phyloP scores from a whole-genome alignment of 2,888 invertebrate species.

The Aromia moschata region DNA sequence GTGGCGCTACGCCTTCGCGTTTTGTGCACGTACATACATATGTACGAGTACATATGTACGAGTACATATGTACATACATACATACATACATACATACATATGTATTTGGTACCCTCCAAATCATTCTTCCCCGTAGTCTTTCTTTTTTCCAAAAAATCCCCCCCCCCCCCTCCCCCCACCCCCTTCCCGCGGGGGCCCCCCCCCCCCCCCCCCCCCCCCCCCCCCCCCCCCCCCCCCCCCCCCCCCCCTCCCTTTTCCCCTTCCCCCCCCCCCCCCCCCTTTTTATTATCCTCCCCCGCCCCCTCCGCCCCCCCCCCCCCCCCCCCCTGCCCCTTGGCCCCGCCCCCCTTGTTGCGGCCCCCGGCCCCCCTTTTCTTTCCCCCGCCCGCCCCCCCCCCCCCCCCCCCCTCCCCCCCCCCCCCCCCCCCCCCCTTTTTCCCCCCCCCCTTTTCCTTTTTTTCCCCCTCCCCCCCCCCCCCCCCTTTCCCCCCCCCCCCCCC shows the following conservation, averaged over 20 bases:
- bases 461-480: background rate
- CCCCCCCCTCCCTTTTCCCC: background rate
- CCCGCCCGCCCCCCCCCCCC: background rate
- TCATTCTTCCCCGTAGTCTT: too few relatives aligned
- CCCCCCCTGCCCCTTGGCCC: background rate
- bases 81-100: too few relatives aligned
- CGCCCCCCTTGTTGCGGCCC: background rate
- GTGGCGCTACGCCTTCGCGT: conserved; percentile 9
- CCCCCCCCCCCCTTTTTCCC: background rate
- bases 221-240: background rate
- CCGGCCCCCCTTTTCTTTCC: background rate
- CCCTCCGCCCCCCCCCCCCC: too few relatives aligned
- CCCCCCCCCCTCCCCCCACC: too few relatives aligned
- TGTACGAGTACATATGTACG: too few relatives aligned
- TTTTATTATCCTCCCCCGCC: too few relatives aligned
- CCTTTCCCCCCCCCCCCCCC: background rate
- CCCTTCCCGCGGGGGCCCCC: too few relatives aligned
- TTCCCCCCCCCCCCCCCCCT: background rate
- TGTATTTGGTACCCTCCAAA: too few relatives aligned
- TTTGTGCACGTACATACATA: too few relatives aligned
- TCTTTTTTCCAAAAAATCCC: too few relatives aligned
- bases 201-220: background rate
- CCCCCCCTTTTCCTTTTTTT: background rate
- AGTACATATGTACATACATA: too few relatives aligned
- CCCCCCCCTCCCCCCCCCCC: background rate